Base-by-base conservation (phyloP, 1,140 invertebrate genomes). In the Dryas iulia region DNA sequence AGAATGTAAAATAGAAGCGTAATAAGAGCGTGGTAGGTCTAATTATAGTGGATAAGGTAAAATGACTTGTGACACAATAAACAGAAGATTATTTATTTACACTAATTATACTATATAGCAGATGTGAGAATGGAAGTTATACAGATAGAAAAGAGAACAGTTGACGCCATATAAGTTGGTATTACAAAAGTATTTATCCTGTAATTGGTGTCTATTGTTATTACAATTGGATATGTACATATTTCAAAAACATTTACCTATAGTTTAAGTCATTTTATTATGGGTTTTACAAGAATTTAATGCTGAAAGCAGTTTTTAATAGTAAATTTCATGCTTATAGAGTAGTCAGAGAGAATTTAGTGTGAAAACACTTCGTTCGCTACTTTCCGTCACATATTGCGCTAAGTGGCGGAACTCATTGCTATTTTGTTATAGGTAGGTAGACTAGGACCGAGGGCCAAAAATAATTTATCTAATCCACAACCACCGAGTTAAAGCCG, bases 1-100 rank as follows among this genome's bases (percentile, higher is more conserved):
- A 53, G n/a, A 33, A 14, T 23, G 2, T 21, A 67, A 61, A 18
- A 52, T 6, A 0, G 24, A 6, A 12, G 0, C 11, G 8, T 21
- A 10, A 47, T 24, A 31, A 71, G 59, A 66, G 72, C 25, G 39
- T 12, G 58, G 72, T 0, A 69, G 80, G 12, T 76, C 72, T n/a
- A 8, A 0, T 18, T 74, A 78, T 12, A 69, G 2, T 74, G 68
- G 84, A 39, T n/a, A 66, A n/a, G 21, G 47, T 61, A 76, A 71
- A 82, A 81, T 79, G 78, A 81, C 66, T 71, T 82, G 83, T 86
- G 87, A 87, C 85, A 89, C 85, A 89, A 87, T 85, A 87, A 89
- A 87, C 85, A 86, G 64, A 72, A 74, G 61, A 71, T 74, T 84
- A 81, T 87, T 86, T 88, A 88, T 88, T 88, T 88, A 77, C 74